phyloP scores from a whole-genome alignment of 2,797 vertebrate genomes.

The Hyperoplus immaculatus region DNA sequence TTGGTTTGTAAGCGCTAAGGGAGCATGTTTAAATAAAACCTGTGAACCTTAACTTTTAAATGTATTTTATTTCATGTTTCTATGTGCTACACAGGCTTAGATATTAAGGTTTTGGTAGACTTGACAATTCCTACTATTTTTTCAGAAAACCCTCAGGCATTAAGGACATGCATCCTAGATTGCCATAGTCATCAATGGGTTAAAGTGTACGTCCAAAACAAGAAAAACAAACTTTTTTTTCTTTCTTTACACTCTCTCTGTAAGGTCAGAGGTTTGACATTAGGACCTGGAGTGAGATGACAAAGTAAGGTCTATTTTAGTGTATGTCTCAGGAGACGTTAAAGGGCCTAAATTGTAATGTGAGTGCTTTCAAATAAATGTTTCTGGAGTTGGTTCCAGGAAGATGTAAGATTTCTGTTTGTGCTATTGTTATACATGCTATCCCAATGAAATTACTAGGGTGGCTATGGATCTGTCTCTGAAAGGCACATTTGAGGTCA shows the following conservation, averaged over 20 bases:
- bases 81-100: too few species aligned
- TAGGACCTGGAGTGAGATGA: slow-evolving; percentile 2
- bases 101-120: too few species aligned
- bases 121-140: too few species aligned
- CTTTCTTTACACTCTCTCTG: neutral
- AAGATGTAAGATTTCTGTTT: neutral
- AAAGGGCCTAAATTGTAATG: slow-evolving; percentile 17
- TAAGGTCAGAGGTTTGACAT: slow-evolving; percentile 19
- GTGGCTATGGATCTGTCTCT: neutral
- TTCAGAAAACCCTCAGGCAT: too few species aligned
- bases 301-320: slow-evolving; percentile 7
- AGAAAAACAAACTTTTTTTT: slow-evolving; percentile 1
- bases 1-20: too few species aligned
- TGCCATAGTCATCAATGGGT: too few species aligned
- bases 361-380: slow-evolving; percentile 18
- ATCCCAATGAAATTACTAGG: neutral
- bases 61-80: too few species aligned
- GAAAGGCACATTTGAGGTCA: neutral
- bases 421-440: neutral
- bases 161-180: too few species aligned
- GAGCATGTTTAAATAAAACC: too few species aligned
- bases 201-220: too few species aligned
- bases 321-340: slow-evolving; percentile 5
- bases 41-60: too few species aligned
- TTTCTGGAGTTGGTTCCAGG: neutral